Base-by-base conservation (phyloP, 2,888 invertebrate genomes). In the Merodon equestris region DNA sequence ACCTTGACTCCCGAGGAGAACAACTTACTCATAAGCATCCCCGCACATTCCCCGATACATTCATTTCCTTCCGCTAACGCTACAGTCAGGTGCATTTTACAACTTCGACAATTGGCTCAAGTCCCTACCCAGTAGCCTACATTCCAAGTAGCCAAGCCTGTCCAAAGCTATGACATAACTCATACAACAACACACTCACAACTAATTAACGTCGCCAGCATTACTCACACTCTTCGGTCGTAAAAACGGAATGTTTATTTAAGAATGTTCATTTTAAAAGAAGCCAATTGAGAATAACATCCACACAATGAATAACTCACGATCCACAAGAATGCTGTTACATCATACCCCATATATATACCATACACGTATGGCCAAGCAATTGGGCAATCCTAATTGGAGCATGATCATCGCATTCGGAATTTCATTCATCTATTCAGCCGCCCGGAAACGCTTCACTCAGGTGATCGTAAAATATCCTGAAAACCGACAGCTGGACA, bases 191-290 rank as follows among this genome's bases (percentile, higher is more conserved):
- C 40, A 19, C 38, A 47, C 34, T 12, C 36, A 1, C 3, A 9
- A 1, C 36, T 18, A 45, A 34, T 50, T 15, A 14, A 27, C 9
- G 42, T 34, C 42, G 14, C 34, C 36, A 13, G 36, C 53, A 63
- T 53, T 38, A 56, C 48, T 56, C 67, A 57, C 57, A 44, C 44
- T 50, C 14, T 51, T 18, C 50, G 51, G 13, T 45, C 58, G 40
- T 68, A 57, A 68, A 54, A 57, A 57, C 27, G 2, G 27, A 27
- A 68, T 57, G 45, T 58, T 64, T 64, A 75, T 58, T 70, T 40
- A 64, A 63, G 63, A 63, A 63, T 50, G 50, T 57, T 51, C 48
- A 18, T 61, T 40, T 1, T 34, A 47, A 47, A 58, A 64, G 12
- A 50, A 50, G 57, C 57, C 42, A 13, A 7, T 42, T 18, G 14